Base-by-base conservation (phyloP, 1,140 invertebrate species). In the Schlechtendalia chinensis region DNA sequence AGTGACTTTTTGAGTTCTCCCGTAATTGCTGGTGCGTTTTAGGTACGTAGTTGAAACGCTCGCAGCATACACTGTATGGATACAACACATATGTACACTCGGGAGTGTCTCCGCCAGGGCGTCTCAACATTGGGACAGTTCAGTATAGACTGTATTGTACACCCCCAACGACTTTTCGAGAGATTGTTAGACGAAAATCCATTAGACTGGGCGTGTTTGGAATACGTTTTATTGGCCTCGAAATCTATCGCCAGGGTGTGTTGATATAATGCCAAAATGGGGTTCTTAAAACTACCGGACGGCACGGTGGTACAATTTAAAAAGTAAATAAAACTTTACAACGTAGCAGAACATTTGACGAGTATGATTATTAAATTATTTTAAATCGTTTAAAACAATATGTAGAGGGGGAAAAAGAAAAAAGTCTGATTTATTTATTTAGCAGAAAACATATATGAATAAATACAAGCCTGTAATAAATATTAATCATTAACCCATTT, bases 141-240 rank as follows among this genome's bases (percentile, higher is more conserved):
- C 29, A 4, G 19, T 72, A 54, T 32, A 32, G 19, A 32, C 53
- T 56, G 5, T 74, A 56, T 53, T 54, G 67, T 19, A 17, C 10
- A 29, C n/a, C 53, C 54, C 19, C 29, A 5, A 56, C 11, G 16
- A 39, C 16, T 39, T 75, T 59, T 17, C 24, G 19, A 77, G n/a
- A 17, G 32, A 14, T 39, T 47, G 54, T 24, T n/a, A 29, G 32
- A 59, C 75, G 24, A 79, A 79, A 79, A 79, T 61, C 75, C 75
- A 79, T 79, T 79, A 79, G 24, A 50, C 56, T 27, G 58, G 56
- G 58, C 75, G 75, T 79, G 75, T 79, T 79, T 14, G 75, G 75
- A 79, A 79, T 79, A 79, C 58, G 58, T 59, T 79, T 79, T 63
- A 79, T 79, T 79, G 75, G 75, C 75, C 16, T 63, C 27, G 56